Evolutionary conservation across 2,797 vertebrate genomes (phyloP), one percentile per base, ranked within the genome.

Genomic region (Sarcoramphus papa): DNA sequence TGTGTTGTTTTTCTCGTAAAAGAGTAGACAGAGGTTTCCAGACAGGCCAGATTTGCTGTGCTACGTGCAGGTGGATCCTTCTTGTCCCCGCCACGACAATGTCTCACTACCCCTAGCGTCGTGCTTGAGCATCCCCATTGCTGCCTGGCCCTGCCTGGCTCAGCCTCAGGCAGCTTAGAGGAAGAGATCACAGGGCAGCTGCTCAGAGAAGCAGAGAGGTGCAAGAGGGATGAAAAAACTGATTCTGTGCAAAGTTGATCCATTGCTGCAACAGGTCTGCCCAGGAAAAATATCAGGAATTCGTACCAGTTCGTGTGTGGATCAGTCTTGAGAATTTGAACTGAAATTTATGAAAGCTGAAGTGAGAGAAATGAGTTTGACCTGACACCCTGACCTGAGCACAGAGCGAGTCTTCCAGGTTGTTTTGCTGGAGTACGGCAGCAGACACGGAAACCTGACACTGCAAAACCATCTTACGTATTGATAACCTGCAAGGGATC

Each of bases 121-220:
- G 6, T 2, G 1, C 14, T 45, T 35, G 37, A 56, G 23, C 20
- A 64, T n/a, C 53, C 12, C 15, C 14, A 11, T 20, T 3, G 0
- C 48, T 65, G 33, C 43, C 50, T 3, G 5, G n/a, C 7, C 43
- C 50, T 73, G n/a, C 59, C 45, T 37, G 35, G 7, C 30, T 27
- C 56, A 47, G 28, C 31, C 31, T 74, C 41, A 45, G 50, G n/a
- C 80, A 75, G 33, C n/a, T 75, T 10, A 51, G 31, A 64, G 53
- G 23, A 43, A 30, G 51, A 47, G 14, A 60, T 33, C 48, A 33
- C 35, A 47, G 11, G 12, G 50, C 45, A 56, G 30, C 20, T 13
- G 3, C 48, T 67, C 2, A 4, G 65, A 73, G 16, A 40, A 64
- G 18, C 45, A 72, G 33, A 48, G n/a, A 65, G 6, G 12, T 40